Evolutionary conservation across 2,888 invertebrate genomes (phyloP), one percentile per base, ranked within the genome.

Genomic region (Amblyjoppa proteus): DNA sequence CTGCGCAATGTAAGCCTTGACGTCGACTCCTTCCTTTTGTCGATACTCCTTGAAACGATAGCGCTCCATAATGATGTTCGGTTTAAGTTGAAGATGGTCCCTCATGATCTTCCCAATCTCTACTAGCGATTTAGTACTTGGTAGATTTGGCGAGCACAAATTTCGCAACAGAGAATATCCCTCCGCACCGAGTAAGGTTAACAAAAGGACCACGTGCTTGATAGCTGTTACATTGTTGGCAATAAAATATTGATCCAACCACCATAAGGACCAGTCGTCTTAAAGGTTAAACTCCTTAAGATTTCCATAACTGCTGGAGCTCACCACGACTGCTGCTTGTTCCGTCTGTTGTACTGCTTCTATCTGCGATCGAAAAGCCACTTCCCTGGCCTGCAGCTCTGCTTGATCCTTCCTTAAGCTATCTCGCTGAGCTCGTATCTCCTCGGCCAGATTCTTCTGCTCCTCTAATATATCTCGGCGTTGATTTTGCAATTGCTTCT

Each of bases 41-140:
- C 70, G 68, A 13, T 81, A 85, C 16, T 87, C 81, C 41, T 87
- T 85, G 38, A 88, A 88, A 7, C 83, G 86, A 9, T 84, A 87
- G 0, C 88, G 58, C 31, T 87, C 86, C 2, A 83, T 78, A 34
- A 88, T 87, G 3, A 81, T 56, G 70, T 53, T 87, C 6, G 86
- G 85, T 61, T 66, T 82, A 0, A 86, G 88, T 51, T 89, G 76
- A 0, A 88, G 64, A 66, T 89, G 84, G 13, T 87, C 71, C 3
- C 68, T 82, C 79, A 89, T 85, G 0, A 87, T 64, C 9, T 70
- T 34, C 2, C 9, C 73, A 7, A 89, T 28, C 25, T 87, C 78
- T 0, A n/a, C 20, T 4, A 81, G 76, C n/a, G 78, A 71, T 49
- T 83, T 85, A 0, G 11, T n/a, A 4, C 45, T 11, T 7, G 86